These are phyloP conservation scores for Myotis myotis DNA, from an alignment of 2,797 vertebrate genomes.

Conservation along the genomic window DNA sequence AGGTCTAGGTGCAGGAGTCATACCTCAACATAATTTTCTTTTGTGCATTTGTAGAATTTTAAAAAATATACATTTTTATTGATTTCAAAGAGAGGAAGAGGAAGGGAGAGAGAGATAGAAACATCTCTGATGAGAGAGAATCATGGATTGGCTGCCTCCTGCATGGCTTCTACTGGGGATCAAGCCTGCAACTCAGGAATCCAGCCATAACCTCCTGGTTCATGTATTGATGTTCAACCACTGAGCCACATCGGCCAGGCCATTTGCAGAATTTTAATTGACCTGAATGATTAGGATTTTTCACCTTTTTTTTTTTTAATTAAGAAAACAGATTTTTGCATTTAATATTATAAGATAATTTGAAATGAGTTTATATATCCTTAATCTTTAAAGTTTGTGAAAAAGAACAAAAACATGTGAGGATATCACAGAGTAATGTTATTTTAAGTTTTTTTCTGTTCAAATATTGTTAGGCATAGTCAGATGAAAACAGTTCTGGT, in stretches of 20 bases:
- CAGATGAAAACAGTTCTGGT: neutral
- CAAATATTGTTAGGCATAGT: neutral
- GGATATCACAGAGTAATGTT: neutral
- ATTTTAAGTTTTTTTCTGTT: neutral
- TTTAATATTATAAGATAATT: constrained; percentile 1
- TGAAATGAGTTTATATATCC: constrained; percentile 10
- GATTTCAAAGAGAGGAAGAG: no score
- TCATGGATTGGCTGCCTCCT: no score
- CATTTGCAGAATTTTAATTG: constrained; percentile 37
- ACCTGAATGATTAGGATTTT: constrained; percentile 24
- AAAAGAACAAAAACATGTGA: neutral
- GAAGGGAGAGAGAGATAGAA: no score
- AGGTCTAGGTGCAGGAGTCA: neutral
- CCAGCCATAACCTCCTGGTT: no score
- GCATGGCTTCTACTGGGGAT: no score
- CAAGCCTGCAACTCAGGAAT: no score
- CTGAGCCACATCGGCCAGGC: no score
- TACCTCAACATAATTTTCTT: constrained; percentile 40
- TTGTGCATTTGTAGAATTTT: neutral
- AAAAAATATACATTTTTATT: no score
- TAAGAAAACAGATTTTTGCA: constrained; percentile 26
- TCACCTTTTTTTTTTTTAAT: neutral
- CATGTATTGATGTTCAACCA: no score
- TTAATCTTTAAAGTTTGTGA: neutral
- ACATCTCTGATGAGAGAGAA: no score